Evolutionary conservation across 2,888 invertebrate species (phyloP), one percentile per base, ranked within the genome.

Genomic region (Lysandra coridon): DNA sequence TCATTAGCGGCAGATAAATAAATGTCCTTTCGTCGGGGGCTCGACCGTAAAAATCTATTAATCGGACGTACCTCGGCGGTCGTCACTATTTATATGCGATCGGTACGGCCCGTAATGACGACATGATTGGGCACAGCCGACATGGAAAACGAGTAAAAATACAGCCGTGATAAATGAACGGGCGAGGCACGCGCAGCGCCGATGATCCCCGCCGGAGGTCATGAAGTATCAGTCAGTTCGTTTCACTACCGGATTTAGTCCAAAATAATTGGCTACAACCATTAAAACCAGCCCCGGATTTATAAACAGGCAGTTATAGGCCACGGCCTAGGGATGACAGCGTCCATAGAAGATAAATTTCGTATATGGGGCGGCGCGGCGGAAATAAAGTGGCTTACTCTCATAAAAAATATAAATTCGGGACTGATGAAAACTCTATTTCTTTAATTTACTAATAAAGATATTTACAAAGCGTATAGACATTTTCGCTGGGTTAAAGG

Each of bases 101-200:
- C 89, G 49, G 49, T 49, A 49, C 86, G 88, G 90, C 86, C 88
- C 87, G 92, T 93, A 94, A 93, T 93, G 92, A 92, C 89, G 91
- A 93, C 93, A 92, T 91, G 92, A 90, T 91, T 92, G 93, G 92
- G 88, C 90, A 92, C 92, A 91, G 89, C 84, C 88, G 89, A 92
- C 92, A 91, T 88, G 89, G 88, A 87, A 90, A 91, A 92, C 91
- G 90, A 92, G 92, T 92, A 92, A 90, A 92, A 92, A 92, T 91
- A 91, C 87, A 85, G 87, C 87, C 85, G 89, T 93, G 92, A 92
- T 92, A 92, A 93, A 93, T 93, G 92, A 86, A 87, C 80, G 84
- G 84, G 81, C 83, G 84, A 86, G 88, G 90, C 92, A 91, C 91
- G 92, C 91, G 91, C 87, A 85, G 89, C 89, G 88, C 91, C 90